Base-by-base conservation (phyloP, 1,140 invertebrate genomes). In the Periplaneta americana region DNA sequence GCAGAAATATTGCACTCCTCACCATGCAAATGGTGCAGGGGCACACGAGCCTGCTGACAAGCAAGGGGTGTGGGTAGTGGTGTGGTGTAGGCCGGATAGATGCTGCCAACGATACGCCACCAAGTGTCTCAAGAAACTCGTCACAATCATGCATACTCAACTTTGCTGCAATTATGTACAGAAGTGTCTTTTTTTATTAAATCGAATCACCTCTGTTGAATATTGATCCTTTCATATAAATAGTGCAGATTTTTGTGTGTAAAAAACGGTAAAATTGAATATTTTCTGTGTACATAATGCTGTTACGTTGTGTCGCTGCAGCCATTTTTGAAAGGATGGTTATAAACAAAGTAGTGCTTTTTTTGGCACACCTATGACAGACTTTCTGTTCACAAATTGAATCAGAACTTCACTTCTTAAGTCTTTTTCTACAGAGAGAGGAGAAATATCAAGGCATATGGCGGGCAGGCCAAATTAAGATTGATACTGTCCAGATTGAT, bases 171-270 rank as follows among this genome's bases (percentile, higher is more conserved):
- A 31, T 78, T 78, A 37, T 78, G 35, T 78, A 36, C 77, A 66
- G 48, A 66, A 66, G 48, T 66, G 48, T 78, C 77, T 78, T 78
- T 39, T 35, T 78, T 78, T 37, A 36, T 48, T 74, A 74, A 80
- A 80, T 34, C 81, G 34, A 39, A 81, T 77, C 80, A 77, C 81
- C 74, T 81, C 74, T 81, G 81, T 81, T 78, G 76, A 76, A 39
- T 35, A 57, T 32, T 81, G 22, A 37, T 36, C n/a, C 34, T 36
- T 76, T 81, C 34, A 57, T 48, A 31, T 36, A 31, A 78, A 34
- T 77, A 81, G 76, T 81, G 81, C 75, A 81, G 81, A 75, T 34
- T 80, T 74, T 32, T 80, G 80, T 81, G 81, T 78, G 81, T 81
- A 36, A 28, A 39, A 6, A 75, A 18, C 34, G 80, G 34, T 78